Percentiles rank a stretch among this genome's conserved stretches.
Evolutionary conservation across 2,888 invertebrate species (phyloP).

Genomic region (Syrphus vitripennis): DNA sequence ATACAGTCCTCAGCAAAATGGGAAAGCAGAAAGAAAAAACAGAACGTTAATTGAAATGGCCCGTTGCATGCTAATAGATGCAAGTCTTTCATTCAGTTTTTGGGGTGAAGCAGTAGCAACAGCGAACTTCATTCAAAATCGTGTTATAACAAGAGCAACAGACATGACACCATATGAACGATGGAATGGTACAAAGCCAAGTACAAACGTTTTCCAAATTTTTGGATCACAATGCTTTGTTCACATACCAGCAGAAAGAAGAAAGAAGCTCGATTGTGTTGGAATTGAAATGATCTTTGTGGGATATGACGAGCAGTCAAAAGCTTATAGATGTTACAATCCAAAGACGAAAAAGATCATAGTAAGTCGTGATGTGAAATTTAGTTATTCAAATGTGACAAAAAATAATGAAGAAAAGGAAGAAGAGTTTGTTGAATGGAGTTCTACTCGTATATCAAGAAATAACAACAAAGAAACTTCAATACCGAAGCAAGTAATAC

Average conservation of each 20-base stretch:
- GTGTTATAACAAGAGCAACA: slow-evolving; percentile 41
- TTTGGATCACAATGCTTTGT: slow-evolving; percentile 69
- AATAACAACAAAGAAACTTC: background rate
- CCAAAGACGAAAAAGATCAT: slow-evolving; percentile 20
- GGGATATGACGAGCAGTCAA: slow-evolving; percentile 68
- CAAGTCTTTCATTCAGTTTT: slow-evolving; percentile 31
- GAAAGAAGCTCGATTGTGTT: slow-evolving; percentile 64
- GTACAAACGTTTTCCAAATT: slow-evolving; percentile 31
- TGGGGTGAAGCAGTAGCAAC: slow-evolving; percentile 50
- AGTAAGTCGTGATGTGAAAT: slow-evolving; percentile 54
- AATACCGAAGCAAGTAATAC: background rate
- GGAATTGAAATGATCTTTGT: slow-evolving; percentile 69
- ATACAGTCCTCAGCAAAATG: slow-evolving; percentile 64
- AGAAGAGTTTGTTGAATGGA: background rate
- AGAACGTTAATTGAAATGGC: slow-evolving; percentile 60
- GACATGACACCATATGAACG: slow-evolving; percentile 56
- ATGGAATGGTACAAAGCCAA: slow-evolving; percentile 64
- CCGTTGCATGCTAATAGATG: slow-evolving; percentile 61
- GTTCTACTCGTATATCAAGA: background rate
- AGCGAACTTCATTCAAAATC: slow-evolving; percentile 66
- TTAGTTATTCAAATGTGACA: background rate
- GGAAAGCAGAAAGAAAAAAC: slow-evolving; percentile 61
- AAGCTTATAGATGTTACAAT: slow-evolving; percentile 68
- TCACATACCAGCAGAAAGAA: slow-evolving; percentile 58
- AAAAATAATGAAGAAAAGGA: background rate